A percentile compares a stretch with the other conserved stretches of the same genome.
Conservation (phyloP, 2,113 vertebrate genomes). For the Chaenocephalus aceratus region DNA sequence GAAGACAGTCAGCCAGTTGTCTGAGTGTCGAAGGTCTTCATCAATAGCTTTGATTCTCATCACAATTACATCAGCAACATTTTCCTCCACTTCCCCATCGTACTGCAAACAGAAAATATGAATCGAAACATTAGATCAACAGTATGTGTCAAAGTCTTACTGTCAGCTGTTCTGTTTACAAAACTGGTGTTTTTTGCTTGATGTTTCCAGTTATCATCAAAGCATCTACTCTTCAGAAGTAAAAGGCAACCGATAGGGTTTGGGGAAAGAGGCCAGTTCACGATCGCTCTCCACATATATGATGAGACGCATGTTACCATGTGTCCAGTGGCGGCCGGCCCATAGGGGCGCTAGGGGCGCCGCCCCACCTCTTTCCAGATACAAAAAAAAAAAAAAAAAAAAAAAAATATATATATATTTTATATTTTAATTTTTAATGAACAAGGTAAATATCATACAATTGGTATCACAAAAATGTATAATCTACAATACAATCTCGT, state of each 20-base stretch:
- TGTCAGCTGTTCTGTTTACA: not conserved
- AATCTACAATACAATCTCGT: too few species aligned
- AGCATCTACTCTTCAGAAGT: not conserved
- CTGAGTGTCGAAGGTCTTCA: constrained; percentile 85
- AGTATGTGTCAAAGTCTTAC: not conserved
- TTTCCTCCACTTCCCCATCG: constrained; percentile 77
- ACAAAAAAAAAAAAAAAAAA: too few species aligned
- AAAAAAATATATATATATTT: too few species aligned
- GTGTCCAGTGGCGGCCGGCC: too few species aligned
- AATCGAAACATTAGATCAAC: not conserved
- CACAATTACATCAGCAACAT: constrained; percentile 78
- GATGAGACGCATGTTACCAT: too few species aligned
- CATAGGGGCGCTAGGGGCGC: too few species aligned
- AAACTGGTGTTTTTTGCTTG: too few species aligned
- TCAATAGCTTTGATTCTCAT: constrained; percentile 90
- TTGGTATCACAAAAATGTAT: too few species aligned
- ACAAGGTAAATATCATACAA: too few species aligned
- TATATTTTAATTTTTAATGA: too few species aligned
- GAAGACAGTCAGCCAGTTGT: constrained; percentile 92
- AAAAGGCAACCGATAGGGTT: not conserved
- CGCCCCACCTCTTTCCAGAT: too few species aligned
- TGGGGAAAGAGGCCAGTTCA: not conserved
- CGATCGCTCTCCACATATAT: not conserved
- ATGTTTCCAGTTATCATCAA: too few species aligned
- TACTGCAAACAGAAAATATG: constrained; percentile 65